Evolutionary conservation across 2,888 invertebrate genomes (phyloP).

Genomic region (Drymonia ruficornis): DNA sequence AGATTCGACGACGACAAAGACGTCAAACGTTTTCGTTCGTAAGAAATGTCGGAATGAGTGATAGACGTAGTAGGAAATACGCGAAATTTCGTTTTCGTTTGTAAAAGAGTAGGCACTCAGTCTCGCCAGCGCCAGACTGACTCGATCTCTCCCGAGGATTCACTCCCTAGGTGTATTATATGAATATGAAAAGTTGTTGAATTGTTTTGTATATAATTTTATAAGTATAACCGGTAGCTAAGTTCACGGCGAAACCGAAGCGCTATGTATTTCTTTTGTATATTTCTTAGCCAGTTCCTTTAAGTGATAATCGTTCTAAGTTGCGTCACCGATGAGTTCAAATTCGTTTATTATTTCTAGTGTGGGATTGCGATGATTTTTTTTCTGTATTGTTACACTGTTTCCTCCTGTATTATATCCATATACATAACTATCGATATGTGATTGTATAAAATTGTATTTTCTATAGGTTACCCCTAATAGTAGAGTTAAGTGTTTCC

Average conservation of each 20-base stretch:
- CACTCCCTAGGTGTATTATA: slow-evolving; percentile 51
- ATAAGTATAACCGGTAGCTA: slow-evolving; percentile 45
- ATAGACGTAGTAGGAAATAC: no score
- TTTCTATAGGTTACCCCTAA: slow-evolving; percentile 66
- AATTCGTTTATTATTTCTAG: slow-evolving; percentile 50
- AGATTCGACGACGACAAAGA: no score
- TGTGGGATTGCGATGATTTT: slow-evolving; percentile 30
- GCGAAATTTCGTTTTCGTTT: no score
- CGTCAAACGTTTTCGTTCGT: no score
- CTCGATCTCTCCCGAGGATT: slow-evolving; percentile 61
- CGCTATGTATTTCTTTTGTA: slow-evolving; percentile 39
- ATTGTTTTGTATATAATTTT: slow-evolving; percentile 79
- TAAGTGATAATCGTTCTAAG: slow-evolving; percentile 57
- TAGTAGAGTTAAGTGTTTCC: slow-evolving; percentile 69
- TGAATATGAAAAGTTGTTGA: slow-evolving; percentile 58
- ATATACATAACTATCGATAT: slow-evolving; percentile 63
- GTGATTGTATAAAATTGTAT: slow-evolving; percentile 69
- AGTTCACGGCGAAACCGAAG: slow-evolving; percentile 44
- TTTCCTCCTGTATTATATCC: slow-evolving; percentile 69
- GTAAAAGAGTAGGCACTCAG: no score
- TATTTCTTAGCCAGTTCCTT: slow-evolving; percentile 55
- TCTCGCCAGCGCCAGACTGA: slow-evolving; percentile 55
- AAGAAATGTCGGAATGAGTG: no score
- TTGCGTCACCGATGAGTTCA: slow-evolving; percentile 67
- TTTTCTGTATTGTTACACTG: slow-evolving; percentile 55